A percentile compares a stretch with the other conserved stretches of the same genome.
phyloP scores from a whole-genome alignment of 2,888 invertebrate genomes.

The Tinea semifulvella region DNA sequence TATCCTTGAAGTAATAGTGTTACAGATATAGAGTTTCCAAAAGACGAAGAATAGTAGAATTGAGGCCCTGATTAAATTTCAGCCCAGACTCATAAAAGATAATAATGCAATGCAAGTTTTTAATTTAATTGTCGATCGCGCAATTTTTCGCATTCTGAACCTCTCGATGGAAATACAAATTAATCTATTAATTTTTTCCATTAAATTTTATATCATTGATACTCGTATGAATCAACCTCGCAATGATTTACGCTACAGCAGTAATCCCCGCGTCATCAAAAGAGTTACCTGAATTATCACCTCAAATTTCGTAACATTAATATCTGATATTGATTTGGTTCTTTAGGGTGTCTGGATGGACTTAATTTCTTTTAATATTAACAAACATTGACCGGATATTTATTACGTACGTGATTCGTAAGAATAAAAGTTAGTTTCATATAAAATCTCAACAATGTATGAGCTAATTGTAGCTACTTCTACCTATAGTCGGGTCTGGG shows the following conservation, averaged over 20 bases:
- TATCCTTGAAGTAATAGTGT: too few relatives aligned
- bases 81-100: too few relatives aligned
- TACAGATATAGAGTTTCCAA: too few relatives aligned
- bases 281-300: constrained; percentile 56
- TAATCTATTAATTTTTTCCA: constrained; percentile 66
- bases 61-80: too few relatives aligned
- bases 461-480: neutral
- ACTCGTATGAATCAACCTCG: constrained; percentile 49
- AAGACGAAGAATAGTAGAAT: too few relatives aligned
- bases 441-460: neutral
- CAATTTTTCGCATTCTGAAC: constrained; percentile 66
- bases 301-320: too few relatives aligned
- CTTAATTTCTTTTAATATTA: too few relatives aligned
- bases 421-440: too few relatives aligned
- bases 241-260: constrained; percentile 9
- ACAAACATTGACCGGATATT: too few relatives aligned
- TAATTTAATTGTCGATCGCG: constrained; percentile 50
- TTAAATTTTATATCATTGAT: constrained; percentile 62
- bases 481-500: neutral
- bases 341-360: too few relatives aligned
- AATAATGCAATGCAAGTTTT: constrained; percentile 36
- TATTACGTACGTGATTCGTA: too few relatives aligned
- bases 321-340: too few relatives aligned
- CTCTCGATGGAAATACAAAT: constrained; percentile 61
- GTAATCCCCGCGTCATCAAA: constrained; percentile 35